phyloP scores from a whole-genome alignment of 2,113 vertebrate genomes.

The Cyphomyrus plagiostoma region DNA sequence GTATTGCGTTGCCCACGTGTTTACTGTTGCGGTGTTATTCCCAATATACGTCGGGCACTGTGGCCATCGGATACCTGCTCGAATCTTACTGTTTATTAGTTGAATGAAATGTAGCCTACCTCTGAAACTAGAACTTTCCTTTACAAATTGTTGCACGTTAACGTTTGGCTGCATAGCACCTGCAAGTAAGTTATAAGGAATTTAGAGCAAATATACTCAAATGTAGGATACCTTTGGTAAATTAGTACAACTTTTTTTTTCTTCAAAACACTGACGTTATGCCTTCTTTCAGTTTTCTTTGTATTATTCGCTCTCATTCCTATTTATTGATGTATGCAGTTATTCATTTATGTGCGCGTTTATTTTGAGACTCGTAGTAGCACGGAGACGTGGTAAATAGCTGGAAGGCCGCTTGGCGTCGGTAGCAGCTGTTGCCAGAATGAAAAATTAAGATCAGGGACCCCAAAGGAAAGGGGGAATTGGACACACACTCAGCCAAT shows the following conservation, averaged over 20 bases:
- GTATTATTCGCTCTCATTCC: slow-evolving; percentile 45
- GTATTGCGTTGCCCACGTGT: slow-evolving; percentile 1
- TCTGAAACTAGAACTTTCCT: background rate
- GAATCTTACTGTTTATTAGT: background rate
- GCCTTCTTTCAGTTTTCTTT: background rate
- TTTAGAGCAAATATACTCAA: background rate
- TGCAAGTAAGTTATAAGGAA: background rate
- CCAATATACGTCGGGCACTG: background rate
- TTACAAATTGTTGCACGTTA: background rate
- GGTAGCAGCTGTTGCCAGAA: slow-evolving; percentile 65
- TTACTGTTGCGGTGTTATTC: slow-evolving; percentile 30
- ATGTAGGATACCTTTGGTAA: background rate
- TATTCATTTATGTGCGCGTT: slow-evolving; percentile 50
- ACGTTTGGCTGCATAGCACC: background rate
- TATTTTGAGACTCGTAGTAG: slow-evolving; percentile 59
- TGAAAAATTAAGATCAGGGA: slow-evolving; percentile 51
- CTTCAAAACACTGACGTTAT: background rate
- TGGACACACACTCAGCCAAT: slow-evolving; percentile 69
- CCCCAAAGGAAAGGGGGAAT: slow-evolving; percentile 65
- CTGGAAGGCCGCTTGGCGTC: slow-evolving; percentile 50
- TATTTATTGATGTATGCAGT: slow-evolving; percentile 42
- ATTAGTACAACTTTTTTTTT: background rate
- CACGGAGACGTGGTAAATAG: slow-evolving; percentile 40
- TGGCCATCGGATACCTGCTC: background rate
- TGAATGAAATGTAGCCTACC: background rate